These are phyloP conservation scores for Ischnus inquisitorius DNA, from an alignment of 2,888 invertebrate genomes.

Conservation along the genomic window DNA sequence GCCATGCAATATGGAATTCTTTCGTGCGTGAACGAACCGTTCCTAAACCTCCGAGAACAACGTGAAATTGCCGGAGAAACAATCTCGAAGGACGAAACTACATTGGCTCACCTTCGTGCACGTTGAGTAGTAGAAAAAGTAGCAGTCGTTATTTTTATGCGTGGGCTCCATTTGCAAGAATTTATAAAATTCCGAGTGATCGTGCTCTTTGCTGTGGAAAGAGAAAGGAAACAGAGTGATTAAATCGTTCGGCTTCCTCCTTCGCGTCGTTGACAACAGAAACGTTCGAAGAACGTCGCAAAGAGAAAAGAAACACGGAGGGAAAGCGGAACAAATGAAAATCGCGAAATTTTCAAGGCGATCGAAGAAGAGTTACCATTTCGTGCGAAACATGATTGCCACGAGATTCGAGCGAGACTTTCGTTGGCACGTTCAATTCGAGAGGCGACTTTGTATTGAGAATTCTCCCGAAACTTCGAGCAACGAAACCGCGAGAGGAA, in stretches of 20 bases:
- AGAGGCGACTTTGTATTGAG: conserved; percentile 67
- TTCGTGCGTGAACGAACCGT: conserved; percentile 40
- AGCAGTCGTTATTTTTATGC: conserved; percentile 93
- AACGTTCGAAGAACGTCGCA: neutral
- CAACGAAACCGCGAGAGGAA: conserved; percentile 30
- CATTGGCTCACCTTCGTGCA: conserved; percentile 91
- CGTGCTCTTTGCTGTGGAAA: conserved; percentile 83
- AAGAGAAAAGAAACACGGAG: conserved; percentile 10
- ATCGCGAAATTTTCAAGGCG: conserved; percentile 13
- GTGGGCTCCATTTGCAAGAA: conserved; percentile 89
- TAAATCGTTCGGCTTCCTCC: neutral
- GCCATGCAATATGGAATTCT: conserved; percentile 70
- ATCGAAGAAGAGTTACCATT: conserved; percentile 79
- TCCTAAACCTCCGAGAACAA: neutral
- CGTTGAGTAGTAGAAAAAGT: conserved; percentile 95
- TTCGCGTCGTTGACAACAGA: neutral
- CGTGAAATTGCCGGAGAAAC: conserved; percentile 29
- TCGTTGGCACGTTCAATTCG: conserved; percentile 52
- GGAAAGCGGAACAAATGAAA: conserved; percentile 16
- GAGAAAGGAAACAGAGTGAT: conserved; percentile 59
- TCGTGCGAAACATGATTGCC: conserved; percentile 80
- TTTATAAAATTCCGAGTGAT: conserved; percentile 83
- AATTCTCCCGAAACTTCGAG: conserved; percentile 54
- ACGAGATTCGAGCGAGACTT: conserved; percentile 56
- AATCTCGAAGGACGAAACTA: neutral